A percentile compares a stretch with the other conserved stretches of the same genome.
Evolutionary conservation across 2,797 vertebrate genomes (phyloP).

Genomic region (Centropyge bicolor): DNA sequence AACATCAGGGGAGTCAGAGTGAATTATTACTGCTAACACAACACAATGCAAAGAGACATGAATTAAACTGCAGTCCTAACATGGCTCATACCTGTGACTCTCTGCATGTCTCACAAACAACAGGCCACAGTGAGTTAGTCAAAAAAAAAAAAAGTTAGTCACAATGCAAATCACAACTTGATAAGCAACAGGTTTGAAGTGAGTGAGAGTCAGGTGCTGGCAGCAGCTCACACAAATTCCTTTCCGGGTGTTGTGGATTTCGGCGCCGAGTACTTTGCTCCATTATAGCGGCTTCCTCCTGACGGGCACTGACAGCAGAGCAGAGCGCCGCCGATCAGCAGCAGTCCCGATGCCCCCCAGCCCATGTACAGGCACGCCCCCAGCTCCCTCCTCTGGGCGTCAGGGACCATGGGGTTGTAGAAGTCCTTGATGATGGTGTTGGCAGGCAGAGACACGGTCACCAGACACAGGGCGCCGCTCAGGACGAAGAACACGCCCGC

Average conservation of each 20-base stretch:
- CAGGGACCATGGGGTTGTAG: slow-evolving; percentile 83
- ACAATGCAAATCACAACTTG: slow-evolving; percentile 35
- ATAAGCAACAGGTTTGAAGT: slow-evolving; percentile 33
- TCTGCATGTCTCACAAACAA: slow-evolving; percentile 37
- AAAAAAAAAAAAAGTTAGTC: slow-evolving; percentile 43
- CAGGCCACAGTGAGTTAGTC: slow-evolving; percentile 48
- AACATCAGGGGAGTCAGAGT: not conserved
- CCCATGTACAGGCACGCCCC: slow-evolving; percentile 91
- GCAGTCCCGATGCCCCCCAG: slow-evolving; percentile 89
- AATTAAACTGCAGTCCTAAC: slow-evolving; percentile 1
- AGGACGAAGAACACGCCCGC: slow-evolving; percentile 84
- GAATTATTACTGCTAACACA: slow-evolving; percentile 14
- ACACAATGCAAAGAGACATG: not conserved
- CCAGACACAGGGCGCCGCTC: slow-evolving; percentile 81
- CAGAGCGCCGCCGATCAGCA: slow-evolving; percentile 88
- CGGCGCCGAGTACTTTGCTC: slow-evolving; percentile 73
- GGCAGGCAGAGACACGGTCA: slow-evolving; percentile 85
- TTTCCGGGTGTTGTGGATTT: slow-evolving; percentile 79
- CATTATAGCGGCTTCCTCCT: slow-evolving; percentile 66
- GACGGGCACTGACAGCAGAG: slow-evolving; percentile 86
- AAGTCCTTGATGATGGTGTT: slow-evolving; percentile 85
- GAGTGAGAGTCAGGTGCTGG: not conserved
- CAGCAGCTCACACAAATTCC: slow-evolving; percentile 77
- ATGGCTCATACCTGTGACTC: slow-evolving; percentile 2
- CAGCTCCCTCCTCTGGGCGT: slow-evolving; percentile 89